Conservation (phyloP, 2,888 invertebrate genomes). For the Octonoba sinensis region DNA sequence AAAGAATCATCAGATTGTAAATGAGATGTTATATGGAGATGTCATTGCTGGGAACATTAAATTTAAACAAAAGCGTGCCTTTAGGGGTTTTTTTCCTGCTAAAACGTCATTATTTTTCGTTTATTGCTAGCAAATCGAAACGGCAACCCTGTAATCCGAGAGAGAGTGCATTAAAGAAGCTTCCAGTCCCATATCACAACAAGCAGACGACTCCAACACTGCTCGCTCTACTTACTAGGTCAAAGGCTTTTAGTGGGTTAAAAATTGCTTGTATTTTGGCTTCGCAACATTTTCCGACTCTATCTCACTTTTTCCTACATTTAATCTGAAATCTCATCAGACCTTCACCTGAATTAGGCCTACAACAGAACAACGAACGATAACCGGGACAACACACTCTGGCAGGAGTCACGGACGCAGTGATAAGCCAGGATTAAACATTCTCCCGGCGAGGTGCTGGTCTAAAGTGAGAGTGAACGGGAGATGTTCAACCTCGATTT, state of each 20-base stretch:
- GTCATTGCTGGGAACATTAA: too few relatives aligned
- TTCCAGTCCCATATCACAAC: not conserved
- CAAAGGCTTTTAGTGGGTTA: slow-evolving; percentile 27
- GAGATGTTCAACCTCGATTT: not conserved
- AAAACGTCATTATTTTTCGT: too few relatives aligned
- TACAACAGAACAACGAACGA: slow-evolving; percentile 20
- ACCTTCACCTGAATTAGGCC: slow-evolving; percentile 12
- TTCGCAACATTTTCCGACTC: not conserved
- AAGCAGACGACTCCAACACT: slow-evolving; percentile 6
- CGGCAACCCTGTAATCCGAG: too few relatives aligned
- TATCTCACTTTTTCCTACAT: slow-evolving; percentile 5
- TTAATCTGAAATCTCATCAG: slow-evolving; percentile 5
- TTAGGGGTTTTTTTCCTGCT: too few relatives aligned
- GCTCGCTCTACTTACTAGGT: slow-evolving; percentile 23
- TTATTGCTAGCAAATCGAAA: too few relatives aligned
- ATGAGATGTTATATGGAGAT: too few relatives aligned
- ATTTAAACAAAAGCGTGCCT: too few relatives aligned
- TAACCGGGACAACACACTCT: slow-evolving; percentile 19
- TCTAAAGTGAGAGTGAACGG: slow-evolving; percentile 16
- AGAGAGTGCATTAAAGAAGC: too few relatives aligned
- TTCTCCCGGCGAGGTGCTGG: too few relatives aligned
- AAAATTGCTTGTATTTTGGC: slow-evolving; percentile 4
- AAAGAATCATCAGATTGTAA: too few relatives aligned
- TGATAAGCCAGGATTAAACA: slow-evolving; percentile 12
- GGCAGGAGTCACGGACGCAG: slow-evolving; percentile 16